Evolutionary conservation across 2,113 vertebrate species (phyloP).

Genomic region (Grammomys dolichurus): DNA sequence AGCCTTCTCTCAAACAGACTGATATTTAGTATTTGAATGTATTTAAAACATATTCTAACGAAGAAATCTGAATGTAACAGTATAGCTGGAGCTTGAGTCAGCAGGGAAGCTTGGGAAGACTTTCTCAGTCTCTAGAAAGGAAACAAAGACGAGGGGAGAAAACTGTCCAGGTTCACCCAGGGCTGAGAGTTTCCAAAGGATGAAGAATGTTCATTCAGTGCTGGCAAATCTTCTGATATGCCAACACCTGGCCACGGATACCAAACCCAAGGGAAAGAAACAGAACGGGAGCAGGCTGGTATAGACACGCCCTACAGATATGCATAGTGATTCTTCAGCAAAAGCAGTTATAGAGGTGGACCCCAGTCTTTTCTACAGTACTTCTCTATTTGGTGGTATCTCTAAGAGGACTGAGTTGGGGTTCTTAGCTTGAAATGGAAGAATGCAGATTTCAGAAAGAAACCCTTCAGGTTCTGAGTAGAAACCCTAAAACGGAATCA

Average conservation of each 20-base stretch:
- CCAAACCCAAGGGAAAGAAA: constrained; percentile 9
- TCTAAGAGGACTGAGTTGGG: background rate
- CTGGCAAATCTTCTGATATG: background rate
- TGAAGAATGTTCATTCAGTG: background rate
- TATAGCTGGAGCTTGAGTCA: background rate
- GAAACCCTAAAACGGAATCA: constrained; percentile 23
- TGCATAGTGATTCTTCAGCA: background rate
- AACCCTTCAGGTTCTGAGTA: background rate
- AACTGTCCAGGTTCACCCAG: background rate
- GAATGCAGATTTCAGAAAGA: background rate
- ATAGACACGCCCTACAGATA: background rate
- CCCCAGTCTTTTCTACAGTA: background rate
- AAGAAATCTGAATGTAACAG: constrained; percentile 43
- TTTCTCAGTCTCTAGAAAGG: constrained; percentile 13
- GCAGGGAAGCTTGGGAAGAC: constrained; percentile 8
- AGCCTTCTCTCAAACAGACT: background rate
- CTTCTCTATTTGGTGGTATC: background rate
- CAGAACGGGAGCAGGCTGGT: background rate
- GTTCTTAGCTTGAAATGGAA: background rate
- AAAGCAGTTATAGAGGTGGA: background rate
- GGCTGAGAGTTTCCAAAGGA: background rate
- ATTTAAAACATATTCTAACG: constrained; percentile 48
- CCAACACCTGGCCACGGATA: background rate
- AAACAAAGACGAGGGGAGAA: background rate
- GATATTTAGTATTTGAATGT: constrained; percentile 16